Base-by-base conservation (phyloP, 2,113 vertebrate genomes). In the Onychostoma macrolepis region DNA sequence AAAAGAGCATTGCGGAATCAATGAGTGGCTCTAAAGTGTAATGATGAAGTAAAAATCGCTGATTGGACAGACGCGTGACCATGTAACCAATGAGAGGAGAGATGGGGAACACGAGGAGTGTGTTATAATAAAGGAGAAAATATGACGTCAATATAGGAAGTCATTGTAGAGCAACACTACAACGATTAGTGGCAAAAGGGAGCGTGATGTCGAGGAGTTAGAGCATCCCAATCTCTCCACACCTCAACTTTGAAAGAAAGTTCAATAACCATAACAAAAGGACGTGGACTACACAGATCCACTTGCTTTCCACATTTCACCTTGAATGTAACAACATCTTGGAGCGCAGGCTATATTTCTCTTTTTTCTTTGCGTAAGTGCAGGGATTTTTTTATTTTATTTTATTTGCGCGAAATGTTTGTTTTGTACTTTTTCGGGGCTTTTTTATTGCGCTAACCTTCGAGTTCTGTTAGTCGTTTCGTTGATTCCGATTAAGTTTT, bases 61-160 rank as follows among this genome's bases (percentile, higher is more conserved):
- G 93, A 98, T 99, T 98, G 98, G 97, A 91, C 93, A 89, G 88
- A 56, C 43, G 87, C 90, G 94, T 96, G 96, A 93, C 89, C 61
- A 50, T 85, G 91, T 69, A 93, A 87, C 98, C 98, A 98, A 98
- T 98, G 88, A 92, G 90, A 89, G 92, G 61, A 78, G 48, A 90
- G 83, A 87, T 53, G 48, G 89, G 83, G 88, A 94, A 92, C 90
- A 92, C 92, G 85, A 91, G 95, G 92, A 92, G 93, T 93, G 94
- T 95, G 93, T 95, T 95, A 95, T 94, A 95, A 96, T 95, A 94
- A 94, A 93, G 92, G 92, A 93, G 92, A 93, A 94, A 94, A 94
- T 93, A 94, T 99, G 97, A 99, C 97, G 97, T 99, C 97, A 98
- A 92, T 93, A 90, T 96, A 95, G 96, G 96, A 97, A 96, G 96